Percentiles rank a stretch among this genome's conserved stretches.
phyloP scores from a whole-genome alignment of 2,888 invertebrate genomes.

The Spilosoma lubricipeda region DNA sequence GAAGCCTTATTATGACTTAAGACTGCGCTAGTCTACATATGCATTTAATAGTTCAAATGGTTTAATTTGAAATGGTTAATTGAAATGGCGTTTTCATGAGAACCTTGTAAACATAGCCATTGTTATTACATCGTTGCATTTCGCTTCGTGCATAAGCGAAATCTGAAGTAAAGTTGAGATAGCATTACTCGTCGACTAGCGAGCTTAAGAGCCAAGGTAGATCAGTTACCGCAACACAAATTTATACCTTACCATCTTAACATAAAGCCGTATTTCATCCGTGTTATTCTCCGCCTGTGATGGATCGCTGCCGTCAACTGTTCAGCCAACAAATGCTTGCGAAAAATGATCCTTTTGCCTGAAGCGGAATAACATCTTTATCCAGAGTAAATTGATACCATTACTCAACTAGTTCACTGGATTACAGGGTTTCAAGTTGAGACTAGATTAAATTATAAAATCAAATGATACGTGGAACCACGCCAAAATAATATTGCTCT shows the following conservation, averaged over 20 bases:
- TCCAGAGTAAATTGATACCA: slow-evolving; percentile 61
- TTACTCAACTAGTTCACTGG: slow-evolving; percentile 62
- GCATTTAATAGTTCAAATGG: neutral
- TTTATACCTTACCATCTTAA: slow-evolving; percentile 41
- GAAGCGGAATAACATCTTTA: slow-evolving; percentile 67
- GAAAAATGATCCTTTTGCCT: slow-evolving; percentile 70
- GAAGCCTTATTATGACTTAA: no score
- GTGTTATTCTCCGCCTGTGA: slow-evolving; percentile 54
- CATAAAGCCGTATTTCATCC: slow-evolving; percentile 56
- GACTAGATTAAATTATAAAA: slow-evolving; percentile 57
- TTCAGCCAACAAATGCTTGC: slow-evolving; percentile 58
- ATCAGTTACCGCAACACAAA: slow-evolving; percentile 42
- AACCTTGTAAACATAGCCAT: slow-evolving; percentile 7
- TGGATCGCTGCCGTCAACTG: slow-evolving; percentile 68
- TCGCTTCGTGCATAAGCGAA: neutral
- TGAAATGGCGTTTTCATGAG: neutral
- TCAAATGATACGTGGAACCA: slow-evolving; percentile 61
- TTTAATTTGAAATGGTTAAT: neutral
- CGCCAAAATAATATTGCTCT: slow-evolving; percentile 62
- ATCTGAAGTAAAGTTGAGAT: neutral
- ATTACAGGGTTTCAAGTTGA: slow-evolving; percentile 52
- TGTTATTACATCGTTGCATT: neutral
- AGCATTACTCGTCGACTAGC: neutral
- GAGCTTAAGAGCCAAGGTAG: slow-evolving; percentile 4
- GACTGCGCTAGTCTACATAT: neutral